Evolutionary conservation across 2,113 vertebrate species (phyloP), one percentile per base, ranked within the genome.

Genomic region (Propithecus coquereli): DNA sequence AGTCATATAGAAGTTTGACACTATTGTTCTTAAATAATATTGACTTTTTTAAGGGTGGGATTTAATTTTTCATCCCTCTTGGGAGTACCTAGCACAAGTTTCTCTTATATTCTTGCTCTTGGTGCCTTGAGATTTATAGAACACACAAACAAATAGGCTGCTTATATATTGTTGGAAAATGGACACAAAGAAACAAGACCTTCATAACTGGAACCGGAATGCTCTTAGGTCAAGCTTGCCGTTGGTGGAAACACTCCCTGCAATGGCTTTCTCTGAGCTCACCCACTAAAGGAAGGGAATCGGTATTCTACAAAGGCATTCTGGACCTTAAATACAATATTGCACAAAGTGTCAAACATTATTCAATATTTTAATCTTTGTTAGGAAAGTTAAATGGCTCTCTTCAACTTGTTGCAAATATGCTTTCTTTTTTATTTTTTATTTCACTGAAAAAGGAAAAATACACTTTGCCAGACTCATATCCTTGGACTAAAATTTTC

Each of bases 181-280:
- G 71, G 23, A 30, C 37, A 17, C 4, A 11, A 40, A 22, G 1
- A 90, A 63, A 18, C 6, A 74, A 89, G 43, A 65, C 10, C 63
- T 65, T 65, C 18, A 65, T 65, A 30, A 65, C 10, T 65, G 63
- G 30, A 32, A 65, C 1, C 32, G 4, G 27, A 65, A 23, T 17
- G 14, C 32, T 13, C 25, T 94, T 57, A 89, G 30, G 23, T 37
- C 27, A 57, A 66, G 14, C 7, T 40, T 66, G 20, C 1, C 5
- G 1, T 43, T 0, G 0, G 5, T 40, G 2, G 8, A 16, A 25
- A 57, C 27, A 18, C 0, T 50, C 23, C 23, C n/a, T 11, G 11
- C 11, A 23, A 8, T 27, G 8, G 8, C 1, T 12, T 18, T 68
- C 4, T 61, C 32, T 76, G 27, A 63, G 5, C 1, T 43, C 37